Base-by-base conservation (phyloP, 2,888 invertebrate species). In the Drosophila mimetica region DNA sequence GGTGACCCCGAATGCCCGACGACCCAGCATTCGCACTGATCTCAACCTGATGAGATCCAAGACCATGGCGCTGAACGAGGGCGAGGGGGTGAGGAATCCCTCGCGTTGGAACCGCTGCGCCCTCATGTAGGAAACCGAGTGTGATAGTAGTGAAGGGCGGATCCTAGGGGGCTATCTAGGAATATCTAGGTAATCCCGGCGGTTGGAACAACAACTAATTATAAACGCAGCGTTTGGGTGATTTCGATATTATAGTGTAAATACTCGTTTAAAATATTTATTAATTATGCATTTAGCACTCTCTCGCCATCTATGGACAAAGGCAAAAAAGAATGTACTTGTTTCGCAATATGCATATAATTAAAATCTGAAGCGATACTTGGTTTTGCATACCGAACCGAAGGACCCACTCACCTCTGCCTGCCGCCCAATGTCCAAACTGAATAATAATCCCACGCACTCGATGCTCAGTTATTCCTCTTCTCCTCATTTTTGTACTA, bases 21-120 rank as follows among this genome's bases (percentile, higher is more conserved):
- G 97, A 46, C 97, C 97, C 32, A 96, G 96, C 91, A 96, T 97
- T 76, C 93, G 97, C 71, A 97, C 97, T 6, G 97, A 97, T 91
- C 93, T 97, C 78, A 95, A 97, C 94, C 95, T 96, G 84, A 96
- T 97, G 95, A 94, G 96, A 91, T 96, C 95, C 78, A 96, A 96
- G 92, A 96, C 96, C 69, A 94, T 95, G 92, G 94, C 95, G 86
- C 93, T 95, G 91, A 95, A 94, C 18, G 95, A 95, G 67, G 93
- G 93, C 65, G 95, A 94, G 64, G 94, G 93, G 48, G 92, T 93
- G 16, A 93, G 93, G 73, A 79, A 74, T 73, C 77, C 82, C 41
- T 79, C 88, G 54, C 87, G 89, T 46, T 87, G 89, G 77, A 89
- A 88, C 76, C 84, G 86, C 64, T 90, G 90, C 52, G 71, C 72